phyloP scores from a whole-genome alignment of 2,113 vertebrate species.

The Chionomys nivalis region DNA sequence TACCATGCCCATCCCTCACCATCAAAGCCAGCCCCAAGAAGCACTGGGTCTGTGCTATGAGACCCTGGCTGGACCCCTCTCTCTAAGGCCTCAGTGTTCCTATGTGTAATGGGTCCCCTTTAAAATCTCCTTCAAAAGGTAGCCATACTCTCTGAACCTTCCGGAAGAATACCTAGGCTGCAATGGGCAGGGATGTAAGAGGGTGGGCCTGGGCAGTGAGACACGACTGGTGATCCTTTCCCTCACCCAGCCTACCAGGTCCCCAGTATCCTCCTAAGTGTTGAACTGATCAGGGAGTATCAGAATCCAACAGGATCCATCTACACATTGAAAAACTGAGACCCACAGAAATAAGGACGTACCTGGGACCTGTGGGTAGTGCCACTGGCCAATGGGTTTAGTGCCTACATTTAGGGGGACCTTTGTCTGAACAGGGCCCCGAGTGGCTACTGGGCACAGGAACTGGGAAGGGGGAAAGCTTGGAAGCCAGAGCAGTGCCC shows the following conservation, averaged over 20 bases:
- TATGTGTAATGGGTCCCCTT: fast-evolving
- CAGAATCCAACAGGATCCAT: no score
- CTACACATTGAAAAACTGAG: fast-evolving
- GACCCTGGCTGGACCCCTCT: not conserved
- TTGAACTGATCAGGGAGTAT: not conserved
- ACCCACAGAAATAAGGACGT: not conserved
- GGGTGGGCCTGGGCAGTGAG: no score
- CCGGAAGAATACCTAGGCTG: not conserved
- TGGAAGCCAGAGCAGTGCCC: no score
- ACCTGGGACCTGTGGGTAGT: fast-evolving
- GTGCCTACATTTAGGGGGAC: fast-evolving
- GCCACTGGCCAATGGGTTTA: fast-evolving
- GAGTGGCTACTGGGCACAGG: not conserved
- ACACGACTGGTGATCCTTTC: fast-evolving
- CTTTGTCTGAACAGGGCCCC: not conserved
- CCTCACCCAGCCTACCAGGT: not conserved
- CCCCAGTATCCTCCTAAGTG: not conserved
- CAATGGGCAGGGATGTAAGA: not conserved
- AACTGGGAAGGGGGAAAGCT: not conserved
- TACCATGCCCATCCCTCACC: fast-evolving
- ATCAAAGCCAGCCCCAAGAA: not conserved
- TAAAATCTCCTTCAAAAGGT: not conserved
- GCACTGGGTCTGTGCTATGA: not conserved
- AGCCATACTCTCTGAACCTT: fast-evolving
- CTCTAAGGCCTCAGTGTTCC: not conserved